Evolutionary conservation across 2,113 vertebrate genomes (phyloP), one percentile per base, ranked within the genome.

Genomic region (Strigops habroptila): DNA sequence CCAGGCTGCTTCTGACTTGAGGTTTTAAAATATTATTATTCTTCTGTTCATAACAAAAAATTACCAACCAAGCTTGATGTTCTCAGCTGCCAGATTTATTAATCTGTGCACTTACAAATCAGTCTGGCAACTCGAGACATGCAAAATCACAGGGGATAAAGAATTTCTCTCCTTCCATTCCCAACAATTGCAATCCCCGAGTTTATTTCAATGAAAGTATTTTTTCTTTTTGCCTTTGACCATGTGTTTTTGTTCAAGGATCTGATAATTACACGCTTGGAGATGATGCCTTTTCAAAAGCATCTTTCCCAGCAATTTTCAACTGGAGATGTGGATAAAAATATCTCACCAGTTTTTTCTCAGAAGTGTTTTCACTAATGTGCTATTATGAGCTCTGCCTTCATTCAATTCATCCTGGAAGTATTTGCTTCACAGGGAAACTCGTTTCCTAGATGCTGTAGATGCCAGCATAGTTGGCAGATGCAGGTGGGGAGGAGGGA

Each of bases 261-360:
- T 96, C 96, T 88, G 80, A 96, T 98, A 98, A 98, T 98, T 98
- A 97, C 57, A 98, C 90, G 97, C 97, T 97, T 97, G 94, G 95
- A 94, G 95, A 96, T 96, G 96, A 97, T 88, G 96, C 93, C 94
- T 98, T 98, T 98, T 97, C 97, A 98, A 97, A 98, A 98, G 97
- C 95, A 98, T 97, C 97, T 97, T 97, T 98, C 86, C 97, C 91
- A 96, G 96, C 96, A 97, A 97, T 98, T 98, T 97, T 97, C 97
- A 97, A 91, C 97, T 97, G 97, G 97, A 98, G 97, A 97, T 93
- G 84, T 93, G 92, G 97, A 96, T 97, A 97, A 98, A 98, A 97
- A 98, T 98, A 98, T 97, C 97, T 95, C 82, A 53, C 76, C 43
- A 74, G 12, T 93, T 98, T 97, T 95, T 97, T 97, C 97, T 94